phyloP scores from a whole-genome alignment of 1,140 invertebrate genomes.

The Wiebesia pumilae region DNA sequence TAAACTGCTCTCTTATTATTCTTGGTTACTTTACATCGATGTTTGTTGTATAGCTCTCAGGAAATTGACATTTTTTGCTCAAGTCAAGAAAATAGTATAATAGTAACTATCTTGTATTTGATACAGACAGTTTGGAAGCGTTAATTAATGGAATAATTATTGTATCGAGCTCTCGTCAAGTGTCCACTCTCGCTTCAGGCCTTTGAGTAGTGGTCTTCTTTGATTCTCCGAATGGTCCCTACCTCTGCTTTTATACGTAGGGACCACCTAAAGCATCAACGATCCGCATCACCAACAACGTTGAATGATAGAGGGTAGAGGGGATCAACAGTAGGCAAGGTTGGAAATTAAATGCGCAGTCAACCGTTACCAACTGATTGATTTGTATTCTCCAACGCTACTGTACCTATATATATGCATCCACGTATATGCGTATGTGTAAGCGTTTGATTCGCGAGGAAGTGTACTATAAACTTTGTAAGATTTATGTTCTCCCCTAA shows the following conservation, averaged over 20 bases:
- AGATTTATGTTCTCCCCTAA: slow-evolving; percentile 75
- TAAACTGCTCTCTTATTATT: too few species aligned
- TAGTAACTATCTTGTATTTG: too few species aligned
- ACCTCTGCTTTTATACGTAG: not conserved
- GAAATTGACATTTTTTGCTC: too few species aligned
- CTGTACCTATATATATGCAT: slow-evolving; percentile 10
- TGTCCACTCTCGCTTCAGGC: not conserved
- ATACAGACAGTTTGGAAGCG: slow-evolving; percentile 2
- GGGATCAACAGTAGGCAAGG: not conserved
- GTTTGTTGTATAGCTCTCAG: too few species aligned
- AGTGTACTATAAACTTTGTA: slow-evolving; percentile 72
- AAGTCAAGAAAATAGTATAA: too few species aligned
- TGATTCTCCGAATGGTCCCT: not conserved
- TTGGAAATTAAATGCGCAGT: slow-evolving; percentile 75
- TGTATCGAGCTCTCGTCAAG: slow-evolving; percentile 20
- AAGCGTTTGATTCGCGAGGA: slow-evolving; percentile 65
- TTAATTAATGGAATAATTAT: slow-evolving; percentile 48
- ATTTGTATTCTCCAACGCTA: slow-evolving; percentile 70
- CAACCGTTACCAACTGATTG: slow-evolving; percentile 73
- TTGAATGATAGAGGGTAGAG: not conserved
- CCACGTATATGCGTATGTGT: slow-evolving; percentile 55
- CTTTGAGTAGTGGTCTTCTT: not conserved
- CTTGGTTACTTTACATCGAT: too few species aligned
- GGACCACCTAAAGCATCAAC: not conserved
- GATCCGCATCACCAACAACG: not conserved